These are phyloP conservation scores for Tethea ocularis DNA, from an alignment of 2,888 invertebrate genomes.

Conservation along the genomic window DNA sequence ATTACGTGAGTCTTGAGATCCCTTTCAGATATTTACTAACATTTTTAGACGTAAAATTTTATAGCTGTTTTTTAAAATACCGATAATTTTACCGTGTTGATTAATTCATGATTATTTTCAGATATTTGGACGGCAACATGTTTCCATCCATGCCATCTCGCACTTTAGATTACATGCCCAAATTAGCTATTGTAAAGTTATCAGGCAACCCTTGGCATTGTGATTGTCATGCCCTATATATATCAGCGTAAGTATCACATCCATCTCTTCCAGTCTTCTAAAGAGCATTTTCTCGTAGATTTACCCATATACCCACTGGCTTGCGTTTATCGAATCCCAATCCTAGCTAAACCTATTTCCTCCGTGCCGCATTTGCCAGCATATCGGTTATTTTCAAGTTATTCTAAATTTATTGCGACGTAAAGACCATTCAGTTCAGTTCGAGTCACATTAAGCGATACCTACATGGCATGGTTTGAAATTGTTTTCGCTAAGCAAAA, in stretches of 20 bases:
- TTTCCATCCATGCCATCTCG: conserved; percentile 87
- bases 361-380: conserved; percentile 1
- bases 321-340: conserved; percentile 1
- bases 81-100: not conserved
- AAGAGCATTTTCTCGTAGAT: not conserved
- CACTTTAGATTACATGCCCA: conserved; percentile 85
- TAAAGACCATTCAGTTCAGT: not conserved
- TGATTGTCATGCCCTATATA: conserved; percentile 89
- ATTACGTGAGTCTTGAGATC: not conserved
- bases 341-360: conserved; percentile 2
- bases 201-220: conserved; percentile 93
- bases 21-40: not conserved
- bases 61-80: not conserved
- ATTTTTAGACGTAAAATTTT: too few species aligned
- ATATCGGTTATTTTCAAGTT: not conserved
- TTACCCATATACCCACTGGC: not conserved
- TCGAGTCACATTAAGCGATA: not conserved
- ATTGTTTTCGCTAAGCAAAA: not conserved
- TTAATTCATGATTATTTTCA: conserved; percentile 56
- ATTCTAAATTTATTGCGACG: conserved; percentile 4
- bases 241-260: conserved; percentile 85
- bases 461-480: not conserved
- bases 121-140: conserved; percentile 90
- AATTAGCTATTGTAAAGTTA: conserved; percentile 87
- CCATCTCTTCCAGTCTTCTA: not conserved